A percentile compares a stretch with the other conserved stretches of the same genome.
Evolutionary conservation across 1,140 invertebrate genomes (phyloP).

Genomic region (Dinoponera quadriceps): DNA sequence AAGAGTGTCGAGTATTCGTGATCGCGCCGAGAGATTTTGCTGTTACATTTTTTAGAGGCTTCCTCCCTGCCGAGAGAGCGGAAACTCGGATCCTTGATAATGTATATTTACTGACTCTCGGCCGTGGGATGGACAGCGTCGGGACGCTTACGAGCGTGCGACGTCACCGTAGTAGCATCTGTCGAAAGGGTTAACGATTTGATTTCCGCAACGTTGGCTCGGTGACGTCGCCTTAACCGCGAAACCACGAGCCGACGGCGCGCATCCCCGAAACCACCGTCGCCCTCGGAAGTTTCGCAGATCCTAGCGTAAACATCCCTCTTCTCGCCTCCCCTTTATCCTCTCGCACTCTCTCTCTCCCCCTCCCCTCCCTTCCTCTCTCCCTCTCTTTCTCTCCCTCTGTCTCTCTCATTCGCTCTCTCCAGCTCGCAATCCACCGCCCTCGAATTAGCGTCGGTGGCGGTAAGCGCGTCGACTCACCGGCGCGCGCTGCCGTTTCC

Average conservation of each 20-base stretch:
- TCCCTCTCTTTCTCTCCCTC: not conserved
- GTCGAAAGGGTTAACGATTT: constrained; percentile 61
- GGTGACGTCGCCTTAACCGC: constrained; percentile 69
- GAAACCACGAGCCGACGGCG: constrained; percentile 65
- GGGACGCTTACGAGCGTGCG: constrained; percentile 2
- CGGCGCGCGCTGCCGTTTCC: constrained; percentile 47
- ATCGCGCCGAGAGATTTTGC: not conserved
- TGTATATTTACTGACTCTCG: constrained; percentile 29
- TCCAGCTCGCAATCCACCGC: constrained; percentile 26
- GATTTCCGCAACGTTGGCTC: constrained; percentile 57
- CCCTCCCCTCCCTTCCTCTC: not conserved
- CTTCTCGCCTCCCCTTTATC: constrained; percentile 15
- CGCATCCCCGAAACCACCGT: constrained; percentile 64
- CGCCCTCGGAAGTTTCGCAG: constrained; percentile 69
- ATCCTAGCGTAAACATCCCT: constrained; percentile 71
- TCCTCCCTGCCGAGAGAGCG: not conserved
- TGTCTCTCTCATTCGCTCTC: not conserved
- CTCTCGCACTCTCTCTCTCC: not conserved
- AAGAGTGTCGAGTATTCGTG: not conserved
- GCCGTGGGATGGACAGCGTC: not conserved
- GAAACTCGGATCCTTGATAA: constrained; percentile 15
- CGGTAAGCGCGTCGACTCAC: constrained; percentile 54
- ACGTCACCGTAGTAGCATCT: not conserved
- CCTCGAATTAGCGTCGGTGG: constrained; percentile 58
- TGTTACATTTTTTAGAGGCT: constrained; percentile 27